These are phyloP conservation scores for Sorex maritimensis DNA, from an alignment of 2,797 vertebrate genomes.

Conservation along the genomic window DNA sequence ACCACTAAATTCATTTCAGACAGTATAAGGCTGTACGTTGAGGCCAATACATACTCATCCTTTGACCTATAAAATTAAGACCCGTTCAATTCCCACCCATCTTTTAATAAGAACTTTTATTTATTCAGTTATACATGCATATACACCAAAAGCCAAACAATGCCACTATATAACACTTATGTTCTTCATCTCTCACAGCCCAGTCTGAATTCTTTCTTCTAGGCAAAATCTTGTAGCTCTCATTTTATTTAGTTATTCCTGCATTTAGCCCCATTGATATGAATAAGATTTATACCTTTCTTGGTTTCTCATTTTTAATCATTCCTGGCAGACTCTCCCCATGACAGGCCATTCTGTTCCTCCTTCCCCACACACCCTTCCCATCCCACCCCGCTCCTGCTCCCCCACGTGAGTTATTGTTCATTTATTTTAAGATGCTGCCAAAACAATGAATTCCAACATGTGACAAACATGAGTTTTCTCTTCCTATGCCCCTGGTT, in stretches of 20 bases:
- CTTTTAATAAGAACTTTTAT: background rate
- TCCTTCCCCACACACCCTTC: background rate
- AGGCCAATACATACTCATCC: background rate
- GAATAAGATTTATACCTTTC: background rate
- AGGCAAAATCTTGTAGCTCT: background rate
- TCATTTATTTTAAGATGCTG: background rate
- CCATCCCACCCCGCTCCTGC: background rate
- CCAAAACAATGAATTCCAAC: background rate
- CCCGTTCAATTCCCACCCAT: background rate
- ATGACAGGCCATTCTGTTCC: background rate
- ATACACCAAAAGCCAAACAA: slow-evolving; percentile 9
- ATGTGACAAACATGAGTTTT: background rate
- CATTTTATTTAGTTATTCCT: background rate
- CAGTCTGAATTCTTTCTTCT: background rate
- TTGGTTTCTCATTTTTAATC: background rate
- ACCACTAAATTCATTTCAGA: background rate
- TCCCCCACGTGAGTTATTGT: background rate
- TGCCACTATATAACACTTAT: too few relatives aligned
- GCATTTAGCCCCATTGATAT: background rate
- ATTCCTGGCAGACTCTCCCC: background rate
- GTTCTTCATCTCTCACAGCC: too few relatives aligned
- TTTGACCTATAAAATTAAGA: background rate
- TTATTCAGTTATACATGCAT: slow-evolving; percentile 3
- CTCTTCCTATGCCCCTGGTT: background rate
- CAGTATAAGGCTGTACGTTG: background rate